Base-by-base conservation (phyloP, 2,888 invertebrate genomes). In the Ecliptopera silaceata region DNA sequence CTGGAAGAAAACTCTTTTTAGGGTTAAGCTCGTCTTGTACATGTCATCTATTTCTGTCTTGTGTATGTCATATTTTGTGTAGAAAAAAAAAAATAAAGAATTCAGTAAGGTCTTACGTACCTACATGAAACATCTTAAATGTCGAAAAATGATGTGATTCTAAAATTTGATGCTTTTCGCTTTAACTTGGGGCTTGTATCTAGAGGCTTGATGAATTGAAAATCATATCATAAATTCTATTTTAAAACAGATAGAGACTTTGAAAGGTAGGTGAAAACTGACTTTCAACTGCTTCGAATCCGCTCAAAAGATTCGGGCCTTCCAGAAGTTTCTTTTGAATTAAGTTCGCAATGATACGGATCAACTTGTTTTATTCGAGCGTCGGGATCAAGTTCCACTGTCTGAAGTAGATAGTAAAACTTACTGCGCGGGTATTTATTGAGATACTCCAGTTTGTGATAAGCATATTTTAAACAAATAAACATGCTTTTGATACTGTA, bases 241-340 rank as follows among this genome's bases (percentile, higher is more conserved):
- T 38, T 32, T 6, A 31, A 36, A 39, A 45, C 44, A 36, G 36
- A 49, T 44, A 2, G 8, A 29, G 39, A 51, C 54, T 59, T 46
- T 32, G 18, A 12, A 45, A 53, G 36, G 42, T 42, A 52, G 57
- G 58, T 59, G 59, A 47, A 50, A 54, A 54, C 53, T 50, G 52
- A 54, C 50, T 56, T 45, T 44, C 38, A 26, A 41, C 48, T 41
- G 36, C 43, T 56, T 61, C 59, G 59, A 59, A 59, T 59, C 36
- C 46, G 31, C 47, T 39, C 58, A 56, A 61, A 55, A 62, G 61
- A 52, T 57, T 48, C 32, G n/a, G 47, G 46, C 48, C 38, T 50
- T 12, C 53, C 43, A n/a, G 17, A 62, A 62, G 50, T 62, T 60
- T 56, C 53, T 31, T 29, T 8, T 39, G 41, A 56, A 36, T 51